Conservation (phyloP, 2,797 vertebrate species). For the Sciurus vulgaris region DNA sequence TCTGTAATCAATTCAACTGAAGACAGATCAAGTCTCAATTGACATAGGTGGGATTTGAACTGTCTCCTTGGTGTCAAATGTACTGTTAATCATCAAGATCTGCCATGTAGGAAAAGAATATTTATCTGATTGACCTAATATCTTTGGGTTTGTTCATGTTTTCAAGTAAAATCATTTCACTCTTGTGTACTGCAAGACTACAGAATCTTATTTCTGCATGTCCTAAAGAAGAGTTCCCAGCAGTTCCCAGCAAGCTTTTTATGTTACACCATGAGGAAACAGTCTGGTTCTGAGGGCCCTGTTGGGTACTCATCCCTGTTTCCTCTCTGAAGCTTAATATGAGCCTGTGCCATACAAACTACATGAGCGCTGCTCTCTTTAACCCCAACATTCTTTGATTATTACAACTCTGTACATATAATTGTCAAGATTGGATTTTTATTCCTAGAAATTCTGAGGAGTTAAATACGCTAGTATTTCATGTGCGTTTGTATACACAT, state of each 20-base stretch:
- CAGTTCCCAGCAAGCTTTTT: not conserved
- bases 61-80: not conserved
- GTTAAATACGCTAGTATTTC: not conserved
- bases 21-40: not conserved
- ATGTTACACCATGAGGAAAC: not conserved
- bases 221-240: not conserved
- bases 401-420: not conserved
- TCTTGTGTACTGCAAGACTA: not conserved
- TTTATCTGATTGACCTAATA: not conserved
- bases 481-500: not conserved
- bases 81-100: slow-evolving; percentile 40
- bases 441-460: not conserved
- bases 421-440: not conserved
- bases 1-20: not conserved
- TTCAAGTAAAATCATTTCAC: not conserved
- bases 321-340: not conserved
- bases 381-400: not conserved
- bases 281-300: not conserved
- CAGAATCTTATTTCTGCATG: not conserved
- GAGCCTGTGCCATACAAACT: rapidly evolving
- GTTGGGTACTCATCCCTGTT: not conserved
- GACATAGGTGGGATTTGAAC: not conserved
- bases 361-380: not conserved
- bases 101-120: not conserved
- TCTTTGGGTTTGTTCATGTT: not conserved